Conservation (phyloP, 92 coral and sea anemone genomes). For the Diadumene lineata region DNA sequence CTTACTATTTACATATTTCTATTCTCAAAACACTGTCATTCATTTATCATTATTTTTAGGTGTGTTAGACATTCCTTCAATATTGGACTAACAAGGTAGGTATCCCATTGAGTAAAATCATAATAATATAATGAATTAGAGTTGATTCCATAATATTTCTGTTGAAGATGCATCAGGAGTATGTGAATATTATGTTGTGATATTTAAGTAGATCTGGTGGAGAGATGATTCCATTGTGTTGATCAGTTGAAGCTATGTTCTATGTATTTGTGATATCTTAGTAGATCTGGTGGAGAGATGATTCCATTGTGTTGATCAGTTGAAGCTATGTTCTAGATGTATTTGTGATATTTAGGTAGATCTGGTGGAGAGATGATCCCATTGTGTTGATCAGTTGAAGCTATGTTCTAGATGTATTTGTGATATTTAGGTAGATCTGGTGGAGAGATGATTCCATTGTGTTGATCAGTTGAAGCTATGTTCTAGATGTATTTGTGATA, state of each 20-base stretch:
- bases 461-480: background rate
- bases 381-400: background rate
- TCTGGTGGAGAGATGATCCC: background rate
- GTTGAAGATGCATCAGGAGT: no score
- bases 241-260: no score
- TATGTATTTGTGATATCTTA: background rate
- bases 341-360: conserved; percentile 5
- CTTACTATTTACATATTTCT: background rate
- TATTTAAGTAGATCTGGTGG: background rate
- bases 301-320: background rate
- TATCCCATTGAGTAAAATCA: background rate
- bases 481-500: background rate
- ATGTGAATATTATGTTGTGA: no score
- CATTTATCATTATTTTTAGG: conserved; percentile 40
- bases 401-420: background rate
- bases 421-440: conserved; percentile 18
- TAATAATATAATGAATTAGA: no score
- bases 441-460: background rate
- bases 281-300: background rate
- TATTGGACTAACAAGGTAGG: conserved; percentile 59
- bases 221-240: no score
- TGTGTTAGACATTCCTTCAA: conserved; percentile 78
- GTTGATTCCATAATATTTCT: no score
- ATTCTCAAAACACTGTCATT: no score
- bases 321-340: background rate